Evolutionary conservation across 2,113 vertebrate genomes (phyloP).

Genomic region (Canis aureus): DNA sequence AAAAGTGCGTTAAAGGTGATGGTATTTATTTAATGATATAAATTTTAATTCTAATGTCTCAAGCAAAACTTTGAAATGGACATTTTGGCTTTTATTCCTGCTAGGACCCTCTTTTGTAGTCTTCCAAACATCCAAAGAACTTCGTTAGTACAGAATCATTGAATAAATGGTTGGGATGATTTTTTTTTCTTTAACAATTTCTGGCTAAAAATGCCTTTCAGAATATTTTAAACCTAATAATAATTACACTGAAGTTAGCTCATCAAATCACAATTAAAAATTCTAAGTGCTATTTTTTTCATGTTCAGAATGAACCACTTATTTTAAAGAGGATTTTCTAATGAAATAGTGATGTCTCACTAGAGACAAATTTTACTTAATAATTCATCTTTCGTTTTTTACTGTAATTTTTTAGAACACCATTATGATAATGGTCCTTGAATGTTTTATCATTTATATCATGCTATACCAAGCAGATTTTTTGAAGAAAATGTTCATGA

Average conservation of each 20-base stretch:
- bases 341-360: background rate
- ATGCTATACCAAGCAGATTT: background rate
- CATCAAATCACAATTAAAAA: background rate
- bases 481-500: constrained; percentile 8
- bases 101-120: background rate
- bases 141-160: background rate
- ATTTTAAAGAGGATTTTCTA: constrained; percentile 21
- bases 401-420: background rate
- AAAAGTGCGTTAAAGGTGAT: background rate
- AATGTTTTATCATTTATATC: background rate
- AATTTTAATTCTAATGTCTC: constrained; percentile 39
- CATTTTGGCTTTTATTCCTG: background rate
- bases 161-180: background rate
- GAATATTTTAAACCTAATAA: background rate
- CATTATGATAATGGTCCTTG: background rate
- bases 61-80: background rate
- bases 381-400: constrained; percentile 16
- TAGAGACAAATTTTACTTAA: background rate
- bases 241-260: background rate
- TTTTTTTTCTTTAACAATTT: constrained; percentile 15
- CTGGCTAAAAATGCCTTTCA: background rate
- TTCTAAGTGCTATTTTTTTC: background rate
- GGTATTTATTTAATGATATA: background rate
- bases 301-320: background rate
- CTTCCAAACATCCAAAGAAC: background rate